Base-by-base conservation (phyloP, 2,113 vertebrate genomes). In the Pseudorasbora parva region DNA sequence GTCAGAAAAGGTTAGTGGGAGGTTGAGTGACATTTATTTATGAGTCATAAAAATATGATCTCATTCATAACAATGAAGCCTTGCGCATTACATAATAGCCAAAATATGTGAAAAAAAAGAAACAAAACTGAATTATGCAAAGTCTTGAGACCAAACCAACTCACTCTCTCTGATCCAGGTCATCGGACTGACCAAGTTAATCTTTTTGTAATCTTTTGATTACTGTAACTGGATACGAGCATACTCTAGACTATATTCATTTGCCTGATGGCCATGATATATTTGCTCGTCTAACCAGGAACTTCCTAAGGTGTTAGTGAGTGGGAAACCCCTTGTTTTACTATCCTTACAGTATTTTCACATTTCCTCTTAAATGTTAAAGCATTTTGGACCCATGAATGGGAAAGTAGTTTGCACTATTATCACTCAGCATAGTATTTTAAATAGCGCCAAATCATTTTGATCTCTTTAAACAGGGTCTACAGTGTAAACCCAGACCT, bases 241-340 rank as follows among this genome's bases (percentile, higher is more conserved):
- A 60, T 47, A 47, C 2, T 4, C 21, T 23, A 47, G 23, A 79
- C 41, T 79, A 45, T 4, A 23, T 2, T 25, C 15, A 47, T 17
- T 15, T 47, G 21, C 10, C 15, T 71, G 43, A 54, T 43, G 43
- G 45, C n/a, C 1, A 19, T 49, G 72, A 4, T 75, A 37, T 56
- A 45, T 41, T 23, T 56, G 2, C 21, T 73, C 60, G 17, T n/a
- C 43, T 5, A 78, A 84, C 83, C 64, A 84, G 83, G 83, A 84
- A 84, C 83, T 71, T 47, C 19, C 10, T 19, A 17, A 83, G 14
- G 27, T 59, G 23, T 27, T 17, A 84, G 25, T 74, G 45, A 37
- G 17, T 84, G 83, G 83, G 83, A 84, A 84, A 84, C 25, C 83
- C 83, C 66, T 79, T 57, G 7, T 21, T 27, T 14, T 11, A 71